Conservation (phyloP, 2,797 vertebrate genomes). For the Dallia pectoralis region DNA sequence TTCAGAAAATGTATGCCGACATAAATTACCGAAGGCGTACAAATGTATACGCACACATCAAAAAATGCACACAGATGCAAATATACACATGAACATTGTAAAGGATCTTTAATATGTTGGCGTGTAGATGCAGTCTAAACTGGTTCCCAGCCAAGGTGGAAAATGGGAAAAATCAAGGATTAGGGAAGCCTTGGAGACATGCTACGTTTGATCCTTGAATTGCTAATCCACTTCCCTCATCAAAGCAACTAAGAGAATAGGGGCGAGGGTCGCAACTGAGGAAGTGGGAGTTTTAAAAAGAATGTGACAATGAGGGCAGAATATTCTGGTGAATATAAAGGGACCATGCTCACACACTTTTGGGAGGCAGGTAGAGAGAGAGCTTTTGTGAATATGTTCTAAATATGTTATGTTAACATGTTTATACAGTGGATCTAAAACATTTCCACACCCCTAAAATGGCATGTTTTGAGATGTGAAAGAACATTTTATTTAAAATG, state of each 20-base stretch:
- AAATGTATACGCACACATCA: slow-evolving; percentile 1
- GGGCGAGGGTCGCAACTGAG: background rate
- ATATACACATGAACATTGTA: background rate
- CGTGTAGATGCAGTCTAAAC: slow-evolving; percentile 12
- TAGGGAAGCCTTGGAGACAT: slow-evolving; percentile 23
- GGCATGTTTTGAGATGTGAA: background rate
- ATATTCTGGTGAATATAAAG: background rate
- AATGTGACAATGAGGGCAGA: background rate
- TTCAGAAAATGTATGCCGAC: background rate
- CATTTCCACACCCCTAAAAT: background rate
- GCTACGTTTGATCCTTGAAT: slow-evolving; percentile 33
- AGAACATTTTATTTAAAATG: background rate
- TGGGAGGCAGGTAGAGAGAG: background rate
- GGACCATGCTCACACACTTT: too few relatives aligned
- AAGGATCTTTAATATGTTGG: slow-evolving; percentile 14
- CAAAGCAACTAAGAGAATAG: slow-evolving; percentile 11
- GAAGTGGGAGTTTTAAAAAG: background rate
- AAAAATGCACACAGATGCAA: background rate
- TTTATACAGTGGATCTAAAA: background rate
- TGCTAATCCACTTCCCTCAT: slow-evolving; percentile 38
- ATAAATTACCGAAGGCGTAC: background rate
- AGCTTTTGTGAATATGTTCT: background rate
- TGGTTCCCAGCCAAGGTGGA: slow-evolving; percentile 9
- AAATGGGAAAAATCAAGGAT: slow-evolving; percentile 23
- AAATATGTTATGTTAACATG: background rate